Conservation (phyloP, 2,888 invertebrate species). For the Patella ulyssiponensis region DNA sequence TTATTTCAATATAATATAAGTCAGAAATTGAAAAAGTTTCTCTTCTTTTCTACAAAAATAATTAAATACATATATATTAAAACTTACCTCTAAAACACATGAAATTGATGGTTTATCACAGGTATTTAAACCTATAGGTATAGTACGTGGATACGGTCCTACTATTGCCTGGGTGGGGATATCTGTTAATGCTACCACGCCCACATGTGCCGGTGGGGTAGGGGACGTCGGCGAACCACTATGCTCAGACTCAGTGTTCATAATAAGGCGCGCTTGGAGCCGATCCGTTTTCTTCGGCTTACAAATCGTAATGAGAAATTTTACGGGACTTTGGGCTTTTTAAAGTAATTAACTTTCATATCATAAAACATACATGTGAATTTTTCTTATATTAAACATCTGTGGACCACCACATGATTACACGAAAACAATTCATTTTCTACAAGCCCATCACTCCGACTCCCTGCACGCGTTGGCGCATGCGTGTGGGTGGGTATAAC, state of each 20-base stretch:
- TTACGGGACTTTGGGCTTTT: neutral
- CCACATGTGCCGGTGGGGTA: conserved; percentile 24
- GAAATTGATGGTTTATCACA: conserved; percentile 29
- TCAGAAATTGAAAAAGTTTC: too few species aligned
- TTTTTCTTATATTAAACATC: neutral
- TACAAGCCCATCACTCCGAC: neutral
- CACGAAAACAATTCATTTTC: conserved; percentile 7
- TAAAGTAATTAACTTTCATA: conserved; percentile 5
- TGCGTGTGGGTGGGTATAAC: conserved; percentile 3
- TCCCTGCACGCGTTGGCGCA: neutral
- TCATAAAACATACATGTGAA: conserved; percentile 2
- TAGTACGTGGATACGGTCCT: conserved; percentile 43
- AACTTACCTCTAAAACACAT: conserved; percentile 38
- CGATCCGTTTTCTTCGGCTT: neutral
- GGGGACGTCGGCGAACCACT: neutral
- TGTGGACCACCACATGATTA: conserved; percentile 1
- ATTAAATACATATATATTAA: neutral
- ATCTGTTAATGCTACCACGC: conserved; percentile 36
- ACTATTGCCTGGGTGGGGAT: conserved; percentile 35
- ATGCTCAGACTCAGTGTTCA: neutral
- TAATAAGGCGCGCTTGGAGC: neutral
- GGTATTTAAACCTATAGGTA: conserved; percentile 36
- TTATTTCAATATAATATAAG: too few species aligned
- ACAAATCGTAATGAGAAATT: neutral
- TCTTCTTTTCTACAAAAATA: too few species aligned